Percentiles rank a stretch among this genome's conserved stretches.
These are phyloP conservation scores for Castor canadensis DNA, from an alignment of 2,113 vertebrate species.

Conservation along the genomic window DNA sequence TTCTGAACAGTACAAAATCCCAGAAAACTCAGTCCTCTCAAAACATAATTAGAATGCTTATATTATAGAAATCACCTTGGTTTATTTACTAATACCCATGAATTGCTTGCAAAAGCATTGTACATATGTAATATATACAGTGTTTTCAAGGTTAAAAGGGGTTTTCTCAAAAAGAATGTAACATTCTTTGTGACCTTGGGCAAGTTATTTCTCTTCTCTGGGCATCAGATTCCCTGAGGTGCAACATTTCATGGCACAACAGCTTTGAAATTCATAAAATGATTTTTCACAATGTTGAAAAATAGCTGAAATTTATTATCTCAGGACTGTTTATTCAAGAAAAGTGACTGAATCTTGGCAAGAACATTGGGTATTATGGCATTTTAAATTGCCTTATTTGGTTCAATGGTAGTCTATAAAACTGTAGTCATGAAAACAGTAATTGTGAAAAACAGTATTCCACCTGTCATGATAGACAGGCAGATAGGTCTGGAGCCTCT, in stretches of 20 bases:
- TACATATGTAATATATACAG: no score
- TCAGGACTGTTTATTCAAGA: not conserved
- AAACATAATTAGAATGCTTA: not conserved
- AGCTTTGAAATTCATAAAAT: not conserved
- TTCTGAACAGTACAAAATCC: not conserved
- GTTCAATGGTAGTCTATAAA: not conserved
- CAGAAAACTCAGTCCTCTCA: not conserved
- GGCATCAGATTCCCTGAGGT: no score
- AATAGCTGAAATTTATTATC: not conserved
- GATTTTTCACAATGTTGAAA: not conserved
- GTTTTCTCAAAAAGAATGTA: no score
- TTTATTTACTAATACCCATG: no score
- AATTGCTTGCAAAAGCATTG: no score
- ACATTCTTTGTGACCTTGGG: no score
- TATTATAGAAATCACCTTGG: not conserved
- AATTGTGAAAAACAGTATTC: not conserved
- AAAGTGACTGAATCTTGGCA: not conserved
- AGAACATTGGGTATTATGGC: fast-evolving
- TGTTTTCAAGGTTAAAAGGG: no score
- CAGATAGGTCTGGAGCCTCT: not conserved
- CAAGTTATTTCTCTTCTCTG: no score
- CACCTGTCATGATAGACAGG: fast-evolving
- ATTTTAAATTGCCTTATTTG: not conserved
- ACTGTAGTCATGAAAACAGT: not conserved
- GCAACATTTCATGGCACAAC: no score